Base-by-base conservation (phyloP, 2,888 invertebrate genomes). In the Eugnorisma glareosa region DNA sequence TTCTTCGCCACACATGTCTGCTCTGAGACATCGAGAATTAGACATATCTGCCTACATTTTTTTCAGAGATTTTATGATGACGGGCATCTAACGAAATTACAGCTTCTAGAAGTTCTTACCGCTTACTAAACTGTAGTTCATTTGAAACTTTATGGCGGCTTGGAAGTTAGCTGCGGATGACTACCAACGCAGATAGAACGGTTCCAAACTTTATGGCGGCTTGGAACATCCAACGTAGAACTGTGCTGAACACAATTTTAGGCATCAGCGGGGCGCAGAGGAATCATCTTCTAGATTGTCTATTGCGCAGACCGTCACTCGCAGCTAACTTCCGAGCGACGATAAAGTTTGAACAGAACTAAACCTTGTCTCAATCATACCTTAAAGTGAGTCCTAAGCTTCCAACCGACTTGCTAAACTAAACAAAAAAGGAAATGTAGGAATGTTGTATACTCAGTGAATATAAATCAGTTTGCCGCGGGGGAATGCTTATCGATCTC, bases 401-500 rank as follows among this genome's bases (percentile, higher is more conserved):
- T 45, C 71, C 48, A 73, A 64, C 67, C 45, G 67, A 70, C 74
- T 81, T 67, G 43, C 68, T 80, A 78, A 84, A 86, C 68, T 80
- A 78, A 84, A 86, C 79, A 82, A 86, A 86, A 86, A 78, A 82
- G 73, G 59, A 83, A 81, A 84, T 61, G 69, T 79, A 59, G 67
- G 75, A 67, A 81, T 75, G 54, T 73, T 73, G 82, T 78, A 74
- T 77, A 77, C 68, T 72, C 78, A 70, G 78, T 81, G 87, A 87
- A 88, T 87, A 86, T 84, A 86, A 88, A 87, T 84, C 87, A 88
- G 80, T 45, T 77, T 66, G 75, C 79, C 80, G 75, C 86, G 61
- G 82, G 86, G 78, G 73, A 66, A 64, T 59, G 40, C 40, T 61
- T 72, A 81, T 67, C 80, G 87, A 79, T 66, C 54, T 74, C 63